Base-by-base conservation (phyloP, 2,113 vertebrate species). In the Cynocephalus volans region DNA sequence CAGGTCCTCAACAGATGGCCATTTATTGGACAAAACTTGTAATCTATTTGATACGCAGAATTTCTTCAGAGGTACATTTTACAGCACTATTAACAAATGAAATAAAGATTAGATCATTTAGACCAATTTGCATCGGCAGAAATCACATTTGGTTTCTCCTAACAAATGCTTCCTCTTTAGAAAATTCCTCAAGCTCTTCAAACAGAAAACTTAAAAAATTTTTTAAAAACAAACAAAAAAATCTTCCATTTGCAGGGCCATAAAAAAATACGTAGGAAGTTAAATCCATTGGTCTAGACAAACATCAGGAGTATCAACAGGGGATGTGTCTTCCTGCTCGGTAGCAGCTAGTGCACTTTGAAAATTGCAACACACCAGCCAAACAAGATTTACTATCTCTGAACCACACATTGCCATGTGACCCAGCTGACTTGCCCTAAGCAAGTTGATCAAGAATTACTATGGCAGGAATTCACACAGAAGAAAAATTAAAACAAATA, bases 381-480 rank as follows among this genome's bases (percentile, higher is more conserved):
- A 88, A 97, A 97, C 97, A 93, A 98, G 98, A 97, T 97, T 93
- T 96, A 31, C 73, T 84, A n/a, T 83, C 33, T 97, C 67, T 33
- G 70, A 93, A 92, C 80, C 64, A 93, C 88, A 72, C 8, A 56
- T 3, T 64, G 24, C 75, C 2, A 8, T 93, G 93, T 41, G 87
- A 85, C 92, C 93, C 81, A 19, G 13, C 18, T 8, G 52, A 56
- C 82, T 88, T 18, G 76, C 97, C 64, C 76, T 50, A 70, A 96
- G 88, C 96, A 92, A 95, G 24, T 54, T 54, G 18, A 95, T 56
- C 75, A 72, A 94, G 87, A 86, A 97, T 23, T 56, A 77, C 69
- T 52, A 81, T 3, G 89, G 64, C 41, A 88, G 33, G 58, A 75
- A 79, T 83, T 93, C 75, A 84, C 83, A 95, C 7, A 13, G 69